A percentile compares a stretch with the other conserved stretches of the same genome.
Evolutionary conservation across 2,888 invertebrate species (phyloP).

Genomic region (Mechanitis messenoides): DNA sequence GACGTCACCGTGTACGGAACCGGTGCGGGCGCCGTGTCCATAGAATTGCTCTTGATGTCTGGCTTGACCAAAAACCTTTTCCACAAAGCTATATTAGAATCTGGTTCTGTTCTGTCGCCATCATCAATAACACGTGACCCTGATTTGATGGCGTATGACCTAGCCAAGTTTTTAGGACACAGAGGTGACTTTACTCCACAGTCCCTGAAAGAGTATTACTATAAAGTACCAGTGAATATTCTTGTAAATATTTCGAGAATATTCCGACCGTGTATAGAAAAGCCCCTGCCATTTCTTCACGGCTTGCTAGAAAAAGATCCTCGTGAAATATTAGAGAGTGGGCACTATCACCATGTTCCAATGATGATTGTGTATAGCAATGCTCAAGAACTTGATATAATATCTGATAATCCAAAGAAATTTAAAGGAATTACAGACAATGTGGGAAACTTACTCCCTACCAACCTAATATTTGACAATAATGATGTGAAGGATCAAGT

Average conservation of each 20-base stretch:
- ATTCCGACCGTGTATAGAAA: slow-evolving; percentile 57
- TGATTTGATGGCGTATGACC: slow-evolving; percentile 42
- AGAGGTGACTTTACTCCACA: slow-evolving; percentile 33
- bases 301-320: slow-evolving; percentile 52
- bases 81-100: slow-evolving; percentile 59
- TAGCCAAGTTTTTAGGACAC: slow-evolving; percentile 67
- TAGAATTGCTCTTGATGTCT: slow-evolving; percentile 54
- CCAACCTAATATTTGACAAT: slow-evolving; percentile 49
- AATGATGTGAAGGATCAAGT: slow-evolving; percentile 39
- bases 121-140: slow-evolving; percentile 48
- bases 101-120: slow-evolving; percentile 60
- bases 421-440: slow-evolving; percentile 40
- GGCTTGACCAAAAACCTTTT: slow-evolving; percentile 49
- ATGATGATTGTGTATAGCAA: slow-evolving; percentile 48
- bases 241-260: slow-evolving; percentile 37
- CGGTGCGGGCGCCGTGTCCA: slow-evolving; percentile 56
- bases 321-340: slow-evolving; percentile 39
- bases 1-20: slow-evolving; percentile 60
- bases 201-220: slow-evolving; percentile 45
- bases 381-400: slow-evolving; percentile 37
- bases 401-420: slow-evolving; percentile 35
- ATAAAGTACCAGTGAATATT: slow-evolving; percentile 32
- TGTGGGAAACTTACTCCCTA: slow-evolving; percentile 53
- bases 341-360: slow-evolving; percentile 47
- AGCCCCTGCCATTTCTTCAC: slow-evolving; percentile 30